Evolutionary conservation across 2,797 vertebrate species (phyloP).

Genomic region (Rhynchonycteris naso): DNA sequence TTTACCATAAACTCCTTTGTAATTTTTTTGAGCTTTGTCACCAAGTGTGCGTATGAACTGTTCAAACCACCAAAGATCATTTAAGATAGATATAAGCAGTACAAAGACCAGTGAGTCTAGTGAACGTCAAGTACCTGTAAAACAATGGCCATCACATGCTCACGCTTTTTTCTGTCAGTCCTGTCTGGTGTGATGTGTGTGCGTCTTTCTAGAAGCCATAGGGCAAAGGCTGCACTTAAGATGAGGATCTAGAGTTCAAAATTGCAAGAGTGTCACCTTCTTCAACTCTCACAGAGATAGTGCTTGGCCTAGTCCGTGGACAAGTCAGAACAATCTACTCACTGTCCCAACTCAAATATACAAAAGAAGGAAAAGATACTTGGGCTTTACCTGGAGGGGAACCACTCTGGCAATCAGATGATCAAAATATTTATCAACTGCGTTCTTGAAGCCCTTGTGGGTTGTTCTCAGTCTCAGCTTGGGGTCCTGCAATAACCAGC

Average conservation of each 20-base stretch:
- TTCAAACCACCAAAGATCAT: background rate
- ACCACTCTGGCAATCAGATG: conserved; percentile 90
- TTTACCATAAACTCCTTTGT: background rate
- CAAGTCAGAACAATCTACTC: too few relatives aligned
- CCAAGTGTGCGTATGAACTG: background rate
- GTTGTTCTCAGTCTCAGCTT: conserved; percentile 92
- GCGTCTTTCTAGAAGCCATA: background rate
- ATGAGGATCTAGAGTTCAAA: background rate
- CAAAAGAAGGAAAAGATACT: background rate
- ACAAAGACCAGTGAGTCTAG: background rate
- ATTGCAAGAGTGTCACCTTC: background rate
- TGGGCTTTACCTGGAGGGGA: conserved; percentile 90
- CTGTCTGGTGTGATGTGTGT: too few relatives aligned
- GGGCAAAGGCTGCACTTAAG: background rate
- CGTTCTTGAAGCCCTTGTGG: conserved; percentile 89
- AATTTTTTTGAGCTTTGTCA: background rate
- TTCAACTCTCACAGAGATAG: background rate
- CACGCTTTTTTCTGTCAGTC: background rate
- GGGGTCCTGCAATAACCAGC: conserved; percentile 93
- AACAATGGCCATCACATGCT: background rate
- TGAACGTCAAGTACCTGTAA: too few relatives aligned
- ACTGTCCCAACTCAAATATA: background rate
- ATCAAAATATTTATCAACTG: conserved; percentile 92
- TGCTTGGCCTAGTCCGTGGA: too few relatives aligned
- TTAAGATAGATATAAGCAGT: background rate